Evolutionary conservation across 2,888 invertebrate genomes (phyloP).

Genomic region (Cerceris ruficornis): DNA sequence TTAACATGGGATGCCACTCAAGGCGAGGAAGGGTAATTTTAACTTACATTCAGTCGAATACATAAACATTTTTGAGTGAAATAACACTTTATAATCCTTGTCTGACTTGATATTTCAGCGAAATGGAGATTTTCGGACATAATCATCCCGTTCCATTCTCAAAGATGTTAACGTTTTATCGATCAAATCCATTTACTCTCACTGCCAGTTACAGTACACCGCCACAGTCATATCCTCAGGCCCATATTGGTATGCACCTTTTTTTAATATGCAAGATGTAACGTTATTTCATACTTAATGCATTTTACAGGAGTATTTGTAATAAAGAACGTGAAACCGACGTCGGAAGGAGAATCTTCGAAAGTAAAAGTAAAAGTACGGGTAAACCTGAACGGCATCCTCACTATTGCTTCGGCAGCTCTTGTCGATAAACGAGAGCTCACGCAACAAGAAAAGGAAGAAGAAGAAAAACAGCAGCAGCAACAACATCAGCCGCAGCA

Average conservation of each 20-base stretch:
- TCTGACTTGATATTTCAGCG: constrained; percentile 83
- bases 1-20: constrained; percentile 89
- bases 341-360: constrained; percentile 93
- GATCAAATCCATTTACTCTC: constrained; percentile 93
- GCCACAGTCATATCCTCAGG: constrained; percentile 88
- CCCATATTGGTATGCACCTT: constrained; percentile 87
- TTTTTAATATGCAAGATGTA: not conserved
- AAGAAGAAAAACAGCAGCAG: constrained; percentile 75
- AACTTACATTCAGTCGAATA: not conserved
- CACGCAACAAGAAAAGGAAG: constrained; percentile 79
- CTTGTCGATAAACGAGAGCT: constrained; percentile 87
- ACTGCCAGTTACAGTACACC: constrained; percentile 91
- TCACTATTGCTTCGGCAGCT: constrained; percentile 93
- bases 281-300: not conserved
- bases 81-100: constrained; percentile 32
- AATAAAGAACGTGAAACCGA: constrained; percentile 92
- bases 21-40: constrained; percentile 84
- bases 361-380: constrained; percentile 98
- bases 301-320: constrained; percentile 86
- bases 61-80: not conserved
- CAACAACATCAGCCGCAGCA: constrained; percentile 76
- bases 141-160: constrained; percentile 96
- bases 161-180: constrained; percentile 96
- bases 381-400: constrained; percentile 96
- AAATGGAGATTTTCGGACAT: constrained; percentile 95